A percentile compares a stretch with the other conserved stretches of the same genome.
Conservation (phyloP, 2,797 vertebrate species). For the Yasuhikotakia modesta region DNA sequence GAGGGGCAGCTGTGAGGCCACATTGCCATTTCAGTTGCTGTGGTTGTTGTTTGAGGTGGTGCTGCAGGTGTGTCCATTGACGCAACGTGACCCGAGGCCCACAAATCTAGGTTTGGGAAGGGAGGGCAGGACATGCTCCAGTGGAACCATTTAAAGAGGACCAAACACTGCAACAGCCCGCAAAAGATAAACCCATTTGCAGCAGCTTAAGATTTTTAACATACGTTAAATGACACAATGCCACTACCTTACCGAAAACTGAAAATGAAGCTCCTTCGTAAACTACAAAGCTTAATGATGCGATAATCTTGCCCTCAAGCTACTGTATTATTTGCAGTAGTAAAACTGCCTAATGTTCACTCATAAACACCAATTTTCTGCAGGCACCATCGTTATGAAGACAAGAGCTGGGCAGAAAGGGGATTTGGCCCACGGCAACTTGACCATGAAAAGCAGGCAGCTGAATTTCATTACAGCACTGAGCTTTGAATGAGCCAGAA, state of each 20-base stretch:
- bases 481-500: conserved; percentile 22
- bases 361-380: conserved; percentile 29
- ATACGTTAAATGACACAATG: neutral
- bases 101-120: conserved; percentile 8
- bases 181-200: conserved; percentile 1
- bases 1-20: conserved; percentile 2
- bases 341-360: conserved; percentile 29
- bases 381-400: conserved; percentile 16
- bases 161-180: neutral
- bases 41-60: conserved; percentile 15
- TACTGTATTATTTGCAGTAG: neutral
- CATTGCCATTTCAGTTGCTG: conserved; percentile 12
- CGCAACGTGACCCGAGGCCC: conserved; percentile 19
- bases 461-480: conserved; percentile 49
- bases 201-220: neutral
- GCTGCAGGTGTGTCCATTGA: conserved; percentile 45
- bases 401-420: neutral
- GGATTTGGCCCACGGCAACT: conserved; percentile 18
- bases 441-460: conserved; percentile 46
- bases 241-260: neutral
- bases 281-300: conserved; percentile 11
- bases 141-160: neutral
- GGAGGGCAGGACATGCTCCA: neutral
- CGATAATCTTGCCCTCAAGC: neutral
- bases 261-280: neutral